Evolutionary conservation across 2,888 invertebrate genomes (phyloP).

Genomic region (Oscheius onirici): DNA sequence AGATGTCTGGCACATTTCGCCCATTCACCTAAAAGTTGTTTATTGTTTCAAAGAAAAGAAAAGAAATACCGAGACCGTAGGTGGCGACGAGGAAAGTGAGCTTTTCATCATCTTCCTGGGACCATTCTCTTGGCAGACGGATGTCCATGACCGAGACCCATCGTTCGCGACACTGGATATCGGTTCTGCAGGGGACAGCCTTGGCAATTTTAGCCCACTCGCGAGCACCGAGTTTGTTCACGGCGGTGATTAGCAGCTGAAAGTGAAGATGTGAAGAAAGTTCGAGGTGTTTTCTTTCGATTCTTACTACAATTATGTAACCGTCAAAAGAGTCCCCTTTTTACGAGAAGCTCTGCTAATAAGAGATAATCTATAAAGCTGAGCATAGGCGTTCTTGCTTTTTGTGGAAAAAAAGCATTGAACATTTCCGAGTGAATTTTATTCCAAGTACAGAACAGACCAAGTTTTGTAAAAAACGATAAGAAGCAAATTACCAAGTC

Average conservation of each 20-base stretch:
- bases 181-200: constrained; percentile 69
- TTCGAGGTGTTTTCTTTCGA: no score
- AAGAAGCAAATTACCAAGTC: constrained; percentile 58
- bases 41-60: not conserved
- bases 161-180: constrained; percentile 72
- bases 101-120: constrained; percentile 79
- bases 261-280: no score
- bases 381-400: no score
- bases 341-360: no score
- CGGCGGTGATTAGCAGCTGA: constrained; percentile 63
- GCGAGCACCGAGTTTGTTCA: constrained; percentile 51
- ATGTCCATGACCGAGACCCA: constrained; percentile 59
- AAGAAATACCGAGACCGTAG: constrained; percentile 74
- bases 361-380: no score
- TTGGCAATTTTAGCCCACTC: constrained; percentile 65
- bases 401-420: no score
- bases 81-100: constrained; percentile 78
- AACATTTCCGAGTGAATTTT: no score
- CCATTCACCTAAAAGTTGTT: not conserved
- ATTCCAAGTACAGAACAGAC: constrained; percentile 10
- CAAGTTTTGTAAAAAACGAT: not conserved
- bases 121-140: constrained; percentile 75
- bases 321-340: no score
- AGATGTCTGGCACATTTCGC: constrained; percentile 2
- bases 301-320: no score